Base-by-base conservation (phyloP, 2,888 invertebrate genomes). In the Quadroppia sp. region DNA sequence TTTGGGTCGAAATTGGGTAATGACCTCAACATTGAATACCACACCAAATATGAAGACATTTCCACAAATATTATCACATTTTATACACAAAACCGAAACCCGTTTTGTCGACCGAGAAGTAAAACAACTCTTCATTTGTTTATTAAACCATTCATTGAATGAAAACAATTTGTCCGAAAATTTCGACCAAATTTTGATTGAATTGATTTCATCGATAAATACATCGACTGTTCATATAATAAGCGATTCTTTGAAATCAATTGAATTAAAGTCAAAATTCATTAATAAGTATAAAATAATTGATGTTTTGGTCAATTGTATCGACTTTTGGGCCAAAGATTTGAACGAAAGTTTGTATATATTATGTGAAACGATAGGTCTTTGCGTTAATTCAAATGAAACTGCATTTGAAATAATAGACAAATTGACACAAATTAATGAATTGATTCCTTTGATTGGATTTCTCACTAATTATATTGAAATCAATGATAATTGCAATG, bases 111-210 rank as follows among this genome's bases (percentile, higher is more conserved):
- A 64, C 30, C 36, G 15, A 9, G 64, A 64, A 64, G 64, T 64
- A 6, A 17, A 7, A n/a, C 15, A 64, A n/a, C 36, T 64, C 9
- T 64, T 64, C 36, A 36, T 64, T 30, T 20, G 36, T 64, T 64
- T 64, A 64, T n/a, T 64, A n/a, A 64, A 64, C 36, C 64, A 64
- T 20, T 64, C 64, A n/a, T 40, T 64, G n/a, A 30, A 11, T 64
- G 36, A 32, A 20, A 30, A 9, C 2, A 11, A 36, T 30, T 64
- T 64, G 2, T 9, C 36, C 9, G 32, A 64, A 64, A n/a, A 28
- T 7, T 28, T 64, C 4, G 20, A 36, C 36, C 20, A 3, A 25
- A 30, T 56, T 25, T 23, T 56, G 3, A 1, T 13, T 11, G 17
- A 56, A 56, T 11, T 56, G 28, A 25, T 56, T 56, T 56, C 56